Conservation (phyloP, 2,797 vertebrate genomes). For the Nannoperca australis region DNA sequence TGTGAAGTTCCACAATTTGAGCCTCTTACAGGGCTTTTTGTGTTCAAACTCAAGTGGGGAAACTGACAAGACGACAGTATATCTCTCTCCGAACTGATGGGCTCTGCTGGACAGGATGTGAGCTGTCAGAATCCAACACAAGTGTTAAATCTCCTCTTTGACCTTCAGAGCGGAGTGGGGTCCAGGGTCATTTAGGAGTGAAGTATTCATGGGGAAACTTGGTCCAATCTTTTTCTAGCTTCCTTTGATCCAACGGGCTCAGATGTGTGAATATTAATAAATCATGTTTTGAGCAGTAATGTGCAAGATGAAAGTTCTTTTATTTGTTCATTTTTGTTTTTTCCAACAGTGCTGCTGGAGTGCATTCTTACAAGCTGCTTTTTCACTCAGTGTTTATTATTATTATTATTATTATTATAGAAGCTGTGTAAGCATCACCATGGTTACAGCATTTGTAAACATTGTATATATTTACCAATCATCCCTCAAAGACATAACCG, state of each 20-base stretch:
- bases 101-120: constrained; percentile 37
- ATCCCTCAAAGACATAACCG: constrained; percentile 75
- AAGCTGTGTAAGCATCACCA: constrained; percentile 81
- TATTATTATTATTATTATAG: constrained; percentile 45
- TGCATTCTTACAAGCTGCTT: constrained; percentile 84
- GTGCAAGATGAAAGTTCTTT: constrained; percentile 48
- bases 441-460: constrained; percentile 89
- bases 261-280: constrained; percentile 72
- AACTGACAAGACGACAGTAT: not conserved
- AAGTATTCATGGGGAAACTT: constrained; percentile 1
- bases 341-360: constrained; percentile 82
- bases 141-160: not conserved
- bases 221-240: constrained; percentile 20
- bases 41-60: constrained; percentile 11
- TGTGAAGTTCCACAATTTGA: not conserved
- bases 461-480: constrained; percentile 89
- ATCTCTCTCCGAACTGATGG: constrained; percentile 2
- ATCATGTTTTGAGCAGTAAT: constrained; percentile 61
- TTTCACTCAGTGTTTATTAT: constrained; percentile 56
- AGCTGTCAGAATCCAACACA: not conserved
- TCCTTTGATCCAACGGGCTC: constrained; percentile 20
- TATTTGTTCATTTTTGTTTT: constrained; percentile 56
- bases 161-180: not conserved
- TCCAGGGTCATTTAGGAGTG: not conserved
- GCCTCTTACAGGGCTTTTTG: not conserved